Evolutionary conservation across 2,888 invertebrate species (phyloP).

Genomic region (Eustalomyia histrio): DNA sequence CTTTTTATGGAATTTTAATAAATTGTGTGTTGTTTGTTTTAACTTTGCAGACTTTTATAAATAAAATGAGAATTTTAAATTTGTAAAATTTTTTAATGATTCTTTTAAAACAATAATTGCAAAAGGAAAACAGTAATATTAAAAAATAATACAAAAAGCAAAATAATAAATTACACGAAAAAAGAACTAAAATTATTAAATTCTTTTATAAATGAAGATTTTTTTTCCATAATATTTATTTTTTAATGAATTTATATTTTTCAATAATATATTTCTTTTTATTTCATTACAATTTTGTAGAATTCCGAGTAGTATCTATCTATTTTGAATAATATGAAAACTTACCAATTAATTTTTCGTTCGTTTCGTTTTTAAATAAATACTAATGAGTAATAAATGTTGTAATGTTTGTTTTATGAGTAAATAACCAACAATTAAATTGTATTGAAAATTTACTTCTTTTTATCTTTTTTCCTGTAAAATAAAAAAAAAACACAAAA

Average conservation of each 20-base stretch:
- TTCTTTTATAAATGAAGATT: not conserved
- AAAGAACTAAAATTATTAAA: not conserved
- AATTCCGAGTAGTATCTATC: not conserved
- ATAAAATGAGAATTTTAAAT: conserved; percentile 14
- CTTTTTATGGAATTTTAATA: not conserved
- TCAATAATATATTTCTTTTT: not conserved
- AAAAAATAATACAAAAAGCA: too few relatives aligned
- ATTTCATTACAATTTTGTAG: not conserved
- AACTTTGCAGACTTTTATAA: conserved; percentile 40
- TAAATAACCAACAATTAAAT: conserved; percentile 48
- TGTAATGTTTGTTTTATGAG: conserved; percentile 18
- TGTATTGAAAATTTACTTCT: conserved; percentile 46
- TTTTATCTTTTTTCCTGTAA: conserved; percentile 65
- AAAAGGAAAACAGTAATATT: not conserved
- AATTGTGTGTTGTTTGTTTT: conserved; percentile 31
- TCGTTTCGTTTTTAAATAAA: conserved; percentile 32
- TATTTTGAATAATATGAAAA: conserved; percentile 13
- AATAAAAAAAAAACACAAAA: conserved; percentile 43
- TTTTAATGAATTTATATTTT: too few relatives aligned
- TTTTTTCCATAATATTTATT: too few relatives aligned
- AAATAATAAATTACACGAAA: too few relatives aligned
- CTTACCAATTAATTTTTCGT: conserved; percentile 60
- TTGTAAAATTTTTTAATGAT: not conserved
- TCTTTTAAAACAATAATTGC: not conserved
- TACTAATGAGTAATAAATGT: conserved; percentile 4